Base-by-base conservation (phyloP, 2,113 vertebrate genomes). In the Seriola quinqueradiata region DNA sequence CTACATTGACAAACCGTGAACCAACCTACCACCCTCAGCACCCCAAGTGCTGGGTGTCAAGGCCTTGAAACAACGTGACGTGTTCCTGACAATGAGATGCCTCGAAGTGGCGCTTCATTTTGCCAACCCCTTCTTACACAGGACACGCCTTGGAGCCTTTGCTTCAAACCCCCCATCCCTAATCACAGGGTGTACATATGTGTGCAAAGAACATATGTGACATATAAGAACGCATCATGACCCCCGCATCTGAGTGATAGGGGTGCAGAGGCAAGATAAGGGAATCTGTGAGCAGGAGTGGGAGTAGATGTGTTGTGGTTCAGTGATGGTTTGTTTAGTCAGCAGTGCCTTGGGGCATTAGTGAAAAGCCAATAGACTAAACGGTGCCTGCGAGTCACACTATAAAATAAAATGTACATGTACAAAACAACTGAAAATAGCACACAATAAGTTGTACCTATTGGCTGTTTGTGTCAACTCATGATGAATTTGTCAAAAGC, bases 401-500 rank as follows among this genome's bases (percentile, higher is more conserved):
- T 60, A 44, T 67, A 38, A 61, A 75, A 82, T 73, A 40, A 74
- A 85, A 81, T 57, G 36, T 48, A 75, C 44, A 34, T 44, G 17
- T 54, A 40, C 11, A 44, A 46, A 78, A 63, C 50, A 44, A 65
- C 19, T 55, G 38, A 55, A 59, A 80, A 70, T 44, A 40, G 58
- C 70, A 74, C 23, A 16, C 46, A 74, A 67, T 55, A 57, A 58
- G 73, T 73, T 21, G 38, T 78, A 84, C 34, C 13, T 77, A 34
- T 64, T 76, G 67, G 48, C 77, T 42, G 21, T 67, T 81, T 81
- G 40, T 72, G 50, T 50, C 70, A 65, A 66, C 59, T 73, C 28
- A 5, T 90, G 81, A 86, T 81, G 72, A 61, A 87, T 90, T 66
- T 90, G 71, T 83, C 46, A 67, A 67, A 80, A 87, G 71, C 58